These are phyloP conservation scores for Taphrorychus bicolor DNA, from an alignment of 2,888 invertebrate species.

Conservation along the genomic window DNA sequence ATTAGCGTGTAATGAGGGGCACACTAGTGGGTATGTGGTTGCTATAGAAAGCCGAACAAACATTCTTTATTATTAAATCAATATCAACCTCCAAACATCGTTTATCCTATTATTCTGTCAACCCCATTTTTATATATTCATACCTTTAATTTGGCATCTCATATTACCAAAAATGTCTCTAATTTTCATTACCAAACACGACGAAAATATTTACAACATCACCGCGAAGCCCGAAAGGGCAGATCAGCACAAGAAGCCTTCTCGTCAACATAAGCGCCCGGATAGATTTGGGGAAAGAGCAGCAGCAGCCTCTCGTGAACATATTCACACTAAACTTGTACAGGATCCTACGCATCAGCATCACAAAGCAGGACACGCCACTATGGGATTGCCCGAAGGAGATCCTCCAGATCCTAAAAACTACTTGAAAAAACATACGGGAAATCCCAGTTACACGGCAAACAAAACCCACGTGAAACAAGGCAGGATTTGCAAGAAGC, in stretches of 20 bases:
- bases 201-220: constrained; percentile 72
- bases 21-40: no score
- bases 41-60: no score
- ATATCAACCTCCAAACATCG: no score
- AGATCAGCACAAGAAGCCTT: constrained; percentile 53
- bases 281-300: neutral
- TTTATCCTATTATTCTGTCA: no score
- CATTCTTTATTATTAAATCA: no score
- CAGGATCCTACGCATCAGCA: constrained; percentile 46
- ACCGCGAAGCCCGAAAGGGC: constrained; percentile 54
- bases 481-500: constrained; percentile 50
- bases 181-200: constrained; percentile 69
- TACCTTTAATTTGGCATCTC: no score
- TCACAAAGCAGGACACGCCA: constrained; percentile 58
- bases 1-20: no score
- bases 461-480: constrained; percentile 42
- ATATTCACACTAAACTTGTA: no score
- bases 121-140: no score
- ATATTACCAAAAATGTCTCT: constrained; percentile 73
- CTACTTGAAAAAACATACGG: constrained; percentile 66
- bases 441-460: constrained; percentile 44
- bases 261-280: constrained; percentile 62
- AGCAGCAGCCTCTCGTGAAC: neutral
- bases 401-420: constrained; percentile 66
- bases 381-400: constrained; percentile 73